A percentile compares a stretch with the other conserved stretches of the same genome.
phyloP scores from a whole-genome alignment of 1,140 invertebrate species.

The Vanessa atalanta region DNA sequence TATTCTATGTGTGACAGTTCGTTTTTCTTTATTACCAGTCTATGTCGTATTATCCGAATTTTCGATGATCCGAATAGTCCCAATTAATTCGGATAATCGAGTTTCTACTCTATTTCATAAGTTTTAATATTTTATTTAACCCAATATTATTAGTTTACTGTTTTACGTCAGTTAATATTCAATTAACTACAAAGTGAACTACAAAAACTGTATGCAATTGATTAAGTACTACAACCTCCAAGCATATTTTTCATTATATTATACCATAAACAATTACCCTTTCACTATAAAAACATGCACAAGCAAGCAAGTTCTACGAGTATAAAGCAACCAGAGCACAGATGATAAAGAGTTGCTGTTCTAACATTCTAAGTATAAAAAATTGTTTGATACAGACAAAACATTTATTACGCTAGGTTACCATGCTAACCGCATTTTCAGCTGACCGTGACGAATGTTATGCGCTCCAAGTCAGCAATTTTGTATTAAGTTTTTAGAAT shows the following conservation, averaged over 20 bases:
- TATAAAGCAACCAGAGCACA: neutral
- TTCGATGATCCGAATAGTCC: too few relatives aligned
- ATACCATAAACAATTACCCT: neutral
- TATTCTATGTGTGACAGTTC: too few relatives aligned
- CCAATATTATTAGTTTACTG: too few relatives aligned
- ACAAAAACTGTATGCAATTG: neutral
- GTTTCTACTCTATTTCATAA: too few relatives aligned
- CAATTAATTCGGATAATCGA: too few relatives aligned
- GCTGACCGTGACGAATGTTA: constrained; percentile 12
- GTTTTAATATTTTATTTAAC: too few relatives aligned
- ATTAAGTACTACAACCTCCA: neutral
- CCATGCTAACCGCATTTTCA: constrained; percentile 9
- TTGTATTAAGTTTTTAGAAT: neutral
- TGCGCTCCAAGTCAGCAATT: neutral
- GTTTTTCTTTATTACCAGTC: too few relatives aligned
- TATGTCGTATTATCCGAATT: too few relatives aligned
- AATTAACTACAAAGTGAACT: too few relatives aligned
- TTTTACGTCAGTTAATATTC: too few relatives aligned
- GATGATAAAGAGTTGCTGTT: neutral
- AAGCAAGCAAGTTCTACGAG: neutral
- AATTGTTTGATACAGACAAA: neutral
- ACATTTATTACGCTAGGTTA: constrained; percentile 3
- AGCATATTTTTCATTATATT: neutral
- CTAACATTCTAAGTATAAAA: neutral
- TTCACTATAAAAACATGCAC: constrained; percentile 3